Evolutionary conservation across 2,113 vertebrate species (phyloP), one percentile per base, ranked within the genome.

Genomic region (Myiopsitta monachus): DNA sequence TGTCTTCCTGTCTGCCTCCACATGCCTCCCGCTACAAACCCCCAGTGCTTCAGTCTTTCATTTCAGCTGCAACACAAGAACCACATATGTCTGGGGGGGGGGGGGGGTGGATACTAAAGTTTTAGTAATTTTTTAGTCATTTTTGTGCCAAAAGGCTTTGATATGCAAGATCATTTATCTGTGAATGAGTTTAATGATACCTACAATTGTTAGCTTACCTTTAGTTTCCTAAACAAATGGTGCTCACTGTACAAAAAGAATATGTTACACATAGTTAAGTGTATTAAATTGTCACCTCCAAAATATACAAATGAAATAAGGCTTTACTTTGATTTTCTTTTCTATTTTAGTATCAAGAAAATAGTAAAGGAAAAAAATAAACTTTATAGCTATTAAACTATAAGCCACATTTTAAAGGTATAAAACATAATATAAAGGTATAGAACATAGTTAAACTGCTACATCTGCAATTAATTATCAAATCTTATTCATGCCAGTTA

Each of bases 131-230:
- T 95, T 87, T 80, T 38, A 77, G 97, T 98, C 92, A 90, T 90
- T 94, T 97, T 96, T 97, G 95, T 98, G 97, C 94, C 97, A 98
- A 97, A 98, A 88, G 23, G 30, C 97, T 98, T 93, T 97, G 81
- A 95, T 96, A 97, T 52, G 23, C 62, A 87, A 49, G 41, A 43
- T 68, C 30, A 52, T 28, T 77, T 90, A 55, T 13, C 27, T 47
- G 55, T 94, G 70, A 91, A 81, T 77, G 68, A 76, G 44, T 80
- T 91, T 54, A 89, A 69, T 75, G 23, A 88, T 52, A 66, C n/a
- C 62, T 84, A 21, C 43, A 81, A 9, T 62, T 74, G 49, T 64
- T 75, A 83, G 46, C 23, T 86, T 75, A 68, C 17, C 31, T 88
- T 74, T 95, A 27, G 13, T 68, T 95, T 94, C 59, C 41, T 47